Evolutionary conservation across 1,140 invertebrate genomes (phyloP), one percentile per base, ranked within the genome.

Genomic region (Lucilia sericata): DNA sequence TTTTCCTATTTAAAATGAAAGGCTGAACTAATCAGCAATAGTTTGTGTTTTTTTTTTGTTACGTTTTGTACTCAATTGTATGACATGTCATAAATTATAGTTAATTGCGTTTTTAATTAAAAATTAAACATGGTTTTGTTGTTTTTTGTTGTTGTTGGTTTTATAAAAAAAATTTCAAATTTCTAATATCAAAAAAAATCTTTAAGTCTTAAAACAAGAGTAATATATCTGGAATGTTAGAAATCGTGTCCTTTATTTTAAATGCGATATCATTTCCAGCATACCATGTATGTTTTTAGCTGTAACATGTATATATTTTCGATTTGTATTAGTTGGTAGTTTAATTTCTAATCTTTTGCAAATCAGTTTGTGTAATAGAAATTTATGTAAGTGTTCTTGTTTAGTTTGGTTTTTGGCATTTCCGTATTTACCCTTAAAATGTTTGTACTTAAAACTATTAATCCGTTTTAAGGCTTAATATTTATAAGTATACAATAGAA

Each of bases 21-120:
- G 47, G 76, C 42, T 51, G 17, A 80, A 80, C 76, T 80, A 80
- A 80, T 80, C 42, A 49, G 0, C 17, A 49, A 80, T 80, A 80
- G 34, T 76, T 76, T 76, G 30, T 49, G n/a, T n/a, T n/a, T 47
- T 49, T 78, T 76, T 82, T 81, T 81, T 42, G 19, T 78, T 81
- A n/a, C n/a, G n/a, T n/a, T n/a, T n/a, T n/a, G n/a, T n/a, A n/a
- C 19, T 70, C 81, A 82, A 17, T 76, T 78, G 30, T 14, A 78
- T 78, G 30, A 47, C 75, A 78, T 13, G 30, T 30, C 76, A 80
- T 80, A 80, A 80, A 80, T 80, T 80, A 80, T 49, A 12, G 47
- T 49, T 80, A 76, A 76, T 34, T 76, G 74, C 60, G 19, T 70
- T 70, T 70, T 70, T 70, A 21, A 70, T 70, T 70, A 21, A 4